Evolutionary conservation across 2,113 vertebrate genomes (phyloP).

Genomic region (Sarotherodon lohbergeri): DNA sequence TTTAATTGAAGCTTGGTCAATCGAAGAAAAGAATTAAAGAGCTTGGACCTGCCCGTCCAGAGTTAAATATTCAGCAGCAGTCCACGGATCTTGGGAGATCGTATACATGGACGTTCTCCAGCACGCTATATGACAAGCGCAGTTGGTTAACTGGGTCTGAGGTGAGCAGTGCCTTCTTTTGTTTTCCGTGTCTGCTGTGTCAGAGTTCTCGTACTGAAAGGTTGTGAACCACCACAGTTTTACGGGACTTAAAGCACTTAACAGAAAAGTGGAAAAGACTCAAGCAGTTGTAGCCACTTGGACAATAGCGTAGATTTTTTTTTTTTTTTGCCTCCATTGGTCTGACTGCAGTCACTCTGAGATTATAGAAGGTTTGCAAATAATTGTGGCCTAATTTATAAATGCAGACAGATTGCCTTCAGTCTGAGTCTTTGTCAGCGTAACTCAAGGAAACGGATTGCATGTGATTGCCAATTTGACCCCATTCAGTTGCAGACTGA

Average conservation of each 20-base stretch:
- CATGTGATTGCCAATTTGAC: neutral
- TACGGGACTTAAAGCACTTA: neutral
- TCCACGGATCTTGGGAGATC: neutral
- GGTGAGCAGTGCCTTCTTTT: neutral
- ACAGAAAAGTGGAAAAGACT: neutral
- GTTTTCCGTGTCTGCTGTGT: neutral
- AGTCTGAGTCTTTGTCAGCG: neutral
- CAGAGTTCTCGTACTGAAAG: neutral
- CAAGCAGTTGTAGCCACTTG: neutral
- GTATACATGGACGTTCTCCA: neutral
- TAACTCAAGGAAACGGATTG: neutral
- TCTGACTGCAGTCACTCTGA: neutral
- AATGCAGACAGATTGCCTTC: neutral
- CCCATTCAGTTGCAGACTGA: neutral
- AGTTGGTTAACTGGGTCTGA: neutral
- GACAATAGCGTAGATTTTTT: neutral
- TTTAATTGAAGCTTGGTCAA: neutral
- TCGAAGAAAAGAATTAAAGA: neutral
- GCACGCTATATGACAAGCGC: neutral
- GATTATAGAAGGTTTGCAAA: neutral
- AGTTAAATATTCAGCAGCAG: neutral
- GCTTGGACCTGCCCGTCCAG: neutral
- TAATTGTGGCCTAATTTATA: neutral
- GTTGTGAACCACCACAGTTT: neutral
- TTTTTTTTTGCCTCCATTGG: accelerated